These are phyloP conservation scores for Prionailurus viverrinus DNA, from an alignment of 2,113 vertebrate species.

Conservation along the genomic window DNA sequence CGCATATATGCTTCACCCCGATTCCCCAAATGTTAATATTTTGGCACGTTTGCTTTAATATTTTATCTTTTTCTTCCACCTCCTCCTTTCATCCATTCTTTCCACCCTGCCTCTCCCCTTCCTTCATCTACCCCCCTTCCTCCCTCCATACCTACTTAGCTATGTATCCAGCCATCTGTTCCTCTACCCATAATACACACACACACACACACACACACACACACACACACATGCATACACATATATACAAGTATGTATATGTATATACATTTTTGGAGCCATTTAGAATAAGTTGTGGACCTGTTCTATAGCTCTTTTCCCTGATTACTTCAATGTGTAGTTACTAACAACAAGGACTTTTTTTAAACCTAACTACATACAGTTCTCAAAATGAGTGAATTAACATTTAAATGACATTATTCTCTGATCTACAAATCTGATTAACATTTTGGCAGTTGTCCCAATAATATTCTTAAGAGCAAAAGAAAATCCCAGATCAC, in stretches of 20 bases:
- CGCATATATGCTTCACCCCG: background rate
- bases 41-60: slow-evolving; percentile 5
- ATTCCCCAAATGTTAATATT: slow-evolving; percentile 23
- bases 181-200: background rate
- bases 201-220: too few species aligned
- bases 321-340: background rate
- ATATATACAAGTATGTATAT: background rate
- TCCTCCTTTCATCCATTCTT: background rate
- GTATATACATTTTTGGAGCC: background rate
- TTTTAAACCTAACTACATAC: background rate
- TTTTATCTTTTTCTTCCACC: background rate
- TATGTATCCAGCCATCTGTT: background rate
- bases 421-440: slow-evolving; percentile 37
- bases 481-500: slow-evolving; percentile 24
- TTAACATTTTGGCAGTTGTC: background rate
- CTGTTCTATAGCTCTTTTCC: background rate
- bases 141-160: background rate
- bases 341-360: slow-evolving; percentile 32
- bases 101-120: background rate
- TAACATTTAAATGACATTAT: slow-evolving; percentile 37
- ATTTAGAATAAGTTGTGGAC: slow-evolving; percentile 23
- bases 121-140: too few species aligned
- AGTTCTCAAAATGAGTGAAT: background rate
- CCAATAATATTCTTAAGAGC: slow-evolving; percentile 28
- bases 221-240: background rate